phyloP scores from a whole-genome alignment of 2,113 vertebrate species.

The Myotis yumanensis region DNA sequence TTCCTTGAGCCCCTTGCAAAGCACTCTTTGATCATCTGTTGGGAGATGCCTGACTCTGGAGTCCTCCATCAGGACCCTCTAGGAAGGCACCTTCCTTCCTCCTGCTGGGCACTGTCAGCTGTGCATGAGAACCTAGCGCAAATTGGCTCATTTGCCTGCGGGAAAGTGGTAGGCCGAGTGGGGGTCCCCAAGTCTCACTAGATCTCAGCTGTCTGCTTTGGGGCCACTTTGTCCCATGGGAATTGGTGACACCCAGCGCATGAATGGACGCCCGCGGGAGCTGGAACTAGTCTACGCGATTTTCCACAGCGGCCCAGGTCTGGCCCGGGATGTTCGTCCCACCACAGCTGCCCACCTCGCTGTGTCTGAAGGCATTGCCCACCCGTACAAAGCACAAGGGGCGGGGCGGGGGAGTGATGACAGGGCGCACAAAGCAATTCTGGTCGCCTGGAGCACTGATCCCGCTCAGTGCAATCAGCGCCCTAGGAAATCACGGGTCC shows the following conservation, averaged over 20 bases:
- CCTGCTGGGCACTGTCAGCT: not conserved
- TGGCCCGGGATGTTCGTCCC: not conserved
- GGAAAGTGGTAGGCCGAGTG: not conserved
- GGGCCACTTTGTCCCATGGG: no score
- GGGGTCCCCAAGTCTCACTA: not conserved
- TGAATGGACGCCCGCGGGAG: accelerated
- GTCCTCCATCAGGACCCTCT: no score
- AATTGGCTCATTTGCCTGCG: not conserved
- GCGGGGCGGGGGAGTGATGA: accelerated
- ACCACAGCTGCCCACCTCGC: not conserved
- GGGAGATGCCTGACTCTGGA: no score
- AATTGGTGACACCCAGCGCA: not conserved
- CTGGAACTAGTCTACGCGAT: accelerated
- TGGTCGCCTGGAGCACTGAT: accelerated
- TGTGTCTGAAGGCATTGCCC: accelerated
- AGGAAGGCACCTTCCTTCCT: not conserved
- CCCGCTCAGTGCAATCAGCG: accelerated
- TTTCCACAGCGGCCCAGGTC: accelerated
- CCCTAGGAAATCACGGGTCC: accelerated
- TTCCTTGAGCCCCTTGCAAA: not conserved
- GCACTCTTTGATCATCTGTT: not conserved
- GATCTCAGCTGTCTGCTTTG: not conserved
- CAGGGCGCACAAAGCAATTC: no score
- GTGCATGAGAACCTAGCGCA: not conserved
- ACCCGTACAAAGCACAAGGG: accelerated